These are phyloP conservation scores for Tetramorium bicarinatum DNA, from an alignment of 2,888 invertebrate species.

Conservation along the genomic window DNA sequence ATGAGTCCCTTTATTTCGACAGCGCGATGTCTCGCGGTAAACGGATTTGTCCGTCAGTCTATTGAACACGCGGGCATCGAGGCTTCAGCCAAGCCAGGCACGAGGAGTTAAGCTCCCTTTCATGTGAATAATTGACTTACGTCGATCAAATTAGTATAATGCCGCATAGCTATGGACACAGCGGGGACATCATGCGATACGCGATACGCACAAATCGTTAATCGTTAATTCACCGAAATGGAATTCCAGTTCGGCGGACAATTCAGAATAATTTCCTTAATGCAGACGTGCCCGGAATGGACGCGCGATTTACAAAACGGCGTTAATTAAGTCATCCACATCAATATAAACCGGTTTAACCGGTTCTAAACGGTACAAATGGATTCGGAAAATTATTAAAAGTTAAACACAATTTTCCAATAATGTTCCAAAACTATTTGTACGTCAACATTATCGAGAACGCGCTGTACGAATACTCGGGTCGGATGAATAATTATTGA, in stretches of 20 bases:
- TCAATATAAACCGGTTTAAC: background rate
- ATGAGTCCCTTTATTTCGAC: constrained; percentile 50
- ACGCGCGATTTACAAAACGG: background rate
- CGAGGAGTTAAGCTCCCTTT: constrained; percentile 53
- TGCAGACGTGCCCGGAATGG: background rate
- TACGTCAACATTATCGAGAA: background rate
- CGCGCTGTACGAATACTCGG: background rate
- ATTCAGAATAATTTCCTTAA: background rate
- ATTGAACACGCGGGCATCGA: constrained; percentile 39
- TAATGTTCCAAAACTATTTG: background rate
- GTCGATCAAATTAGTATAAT: constrained; percentile 57
- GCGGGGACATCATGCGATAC: background rate
- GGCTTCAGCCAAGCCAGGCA: constrained; percentile 36
- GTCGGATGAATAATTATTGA: constrained; percentile 2
- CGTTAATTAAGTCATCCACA: background rate
- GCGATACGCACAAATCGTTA: constrained; percentile 6
- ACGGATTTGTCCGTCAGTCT: constrained; percentile 62
- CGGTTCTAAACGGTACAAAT: background rate
- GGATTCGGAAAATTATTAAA: background rate
- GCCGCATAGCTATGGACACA: constrained; percentile 25
- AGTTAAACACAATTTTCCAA: background rate
- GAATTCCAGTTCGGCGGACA: background rate
- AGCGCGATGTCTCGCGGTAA: constrained; percentile 52
- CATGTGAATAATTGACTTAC: constrained; percentile 60
- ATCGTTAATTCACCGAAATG: background rate